These are phyloP conservation scores for Romanogobio albipinnatus DNA, from an alignment of 2,113 vertebrate species.

Conservation along the genomic window DNA sequence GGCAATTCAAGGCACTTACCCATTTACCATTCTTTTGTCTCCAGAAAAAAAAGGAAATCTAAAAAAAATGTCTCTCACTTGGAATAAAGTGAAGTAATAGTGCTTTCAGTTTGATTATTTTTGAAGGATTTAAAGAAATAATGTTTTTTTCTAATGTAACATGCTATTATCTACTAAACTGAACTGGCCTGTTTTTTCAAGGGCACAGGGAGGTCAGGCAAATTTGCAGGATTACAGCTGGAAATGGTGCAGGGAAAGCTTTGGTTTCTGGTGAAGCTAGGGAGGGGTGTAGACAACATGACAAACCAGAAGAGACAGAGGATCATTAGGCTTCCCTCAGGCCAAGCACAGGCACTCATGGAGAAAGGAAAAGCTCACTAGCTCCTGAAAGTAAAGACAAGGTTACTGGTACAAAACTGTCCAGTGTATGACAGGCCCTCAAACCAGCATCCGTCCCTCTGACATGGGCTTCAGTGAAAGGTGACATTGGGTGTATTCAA, in stretches of 20 bases:
- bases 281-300: slow-evolving; percentile 44
- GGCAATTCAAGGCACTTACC: slow-evolving; percentile 74
- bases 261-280: slow-evolving; percentile 10
- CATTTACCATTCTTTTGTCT: slow-evolving; percentile 63
- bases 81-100: not conserved
- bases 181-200: slow-evolving; percentile 1
- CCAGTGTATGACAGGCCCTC: slow-evolving; percentile 26
- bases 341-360: slow-evolving; percentile 48
- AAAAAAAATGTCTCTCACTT: slow-evolving; percentile 26
- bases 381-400: slow-evolving; percentile 48
- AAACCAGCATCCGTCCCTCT: slow-evolving; percentile 1
- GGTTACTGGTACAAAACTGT: slow-evolving; percentile 51
- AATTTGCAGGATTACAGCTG: slow-evolving; percentile 30
- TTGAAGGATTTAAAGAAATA: not conserved
- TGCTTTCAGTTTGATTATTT: not conserved
- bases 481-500: slow-evolving; percentile 25
- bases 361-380: slow-evolving; percentile 57
- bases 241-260: slow-evolving; percentile 47
- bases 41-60: slow-evolving; percentile 42
- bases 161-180: not conserved
- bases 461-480: not conserved
- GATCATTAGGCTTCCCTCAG: slow-evolving; percentile 50
- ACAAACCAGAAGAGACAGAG: slow-evolving; percentile 59
- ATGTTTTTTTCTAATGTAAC: not conserved
- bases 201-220: not conserved